Base-by-base conservation (phyloP, 2,113 vertebrate genomes). In the Conger conger region DNA sequence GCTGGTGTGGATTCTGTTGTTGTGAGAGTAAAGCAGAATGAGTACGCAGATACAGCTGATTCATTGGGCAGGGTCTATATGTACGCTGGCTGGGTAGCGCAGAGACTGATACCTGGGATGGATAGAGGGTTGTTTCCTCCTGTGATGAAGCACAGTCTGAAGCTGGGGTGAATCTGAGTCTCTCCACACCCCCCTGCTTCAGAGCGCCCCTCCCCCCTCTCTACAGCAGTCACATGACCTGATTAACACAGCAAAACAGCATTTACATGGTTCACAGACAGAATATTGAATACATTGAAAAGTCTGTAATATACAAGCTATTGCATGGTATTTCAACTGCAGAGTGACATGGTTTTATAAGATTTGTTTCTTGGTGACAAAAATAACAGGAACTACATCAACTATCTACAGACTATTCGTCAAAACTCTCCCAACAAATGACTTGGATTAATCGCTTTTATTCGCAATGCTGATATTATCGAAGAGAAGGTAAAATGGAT, bases 121-220 rank as follows among this genome's bases (percentile, higher is more conserved):
- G 91, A 91, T 38, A 35, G 9, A 0, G 83, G 76, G 5, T 85
- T 82, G 4, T 93, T 68, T 40, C 91, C 93, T 79, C 92, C 80
- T 5, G 92, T 93, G 83, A 95, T 92, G 82, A 97, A 93, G 96
- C 96, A 97, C 73, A 97, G 85, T 30, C 92, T 92, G 86, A 97
- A 97, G 77, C 91, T 68, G 4, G 90, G 90, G 73, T 96, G 94
- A 54, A 89, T 84, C 78, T 78, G 76, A 38, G 4, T 85, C 13
- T 33, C 76, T 27, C 35, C 23, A 84, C 27, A 57, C 68, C 0
- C 45, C 36, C 37, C 20, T 9, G 4, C 16, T 11, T 35, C 11
- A 38, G 23, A 16, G 1, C 13, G 3, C 0, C 27, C 23, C 5
- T 38, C 38, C 6, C 82, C 80, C 50, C 80, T 42, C 76, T 82